Conservation (phyloP, 2,888 invertebrate genomes). For the Biston betularia region DNA sequence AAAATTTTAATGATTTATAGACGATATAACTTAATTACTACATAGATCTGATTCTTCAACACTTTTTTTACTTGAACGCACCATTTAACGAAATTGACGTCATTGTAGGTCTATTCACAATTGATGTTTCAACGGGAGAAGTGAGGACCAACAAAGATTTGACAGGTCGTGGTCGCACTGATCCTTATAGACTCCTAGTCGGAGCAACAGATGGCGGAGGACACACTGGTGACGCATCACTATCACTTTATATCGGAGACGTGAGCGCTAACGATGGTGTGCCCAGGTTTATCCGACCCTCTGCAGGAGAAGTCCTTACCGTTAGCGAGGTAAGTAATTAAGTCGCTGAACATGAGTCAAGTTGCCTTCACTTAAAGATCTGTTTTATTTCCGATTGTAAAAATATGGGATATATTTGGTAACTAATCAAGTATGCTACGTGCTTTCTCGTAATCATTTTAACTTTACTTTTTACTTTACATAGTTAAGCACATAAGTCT, state of each 20-base stretch:
- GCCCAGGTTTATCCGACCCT: conserved; percentile 90
- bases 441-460: too few species aligned
- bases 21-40: too few species aligned
- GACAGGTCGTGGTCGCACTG: conserved; percentile 91
- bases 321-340: conserved; percentile 88
- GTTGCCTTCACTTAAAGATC: too few species aligned
- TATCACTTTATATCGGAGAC: conserved; percentile 91
- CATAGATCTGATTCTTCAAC: too few species aligned
- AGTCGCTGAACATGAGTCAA: background rate
- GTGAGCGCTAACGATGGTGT: conserved; percentile 93
- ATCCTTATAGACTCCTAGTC: conserved; percentile 89
- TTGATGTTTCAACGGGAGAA: conserved; percentile 89
- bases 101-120: conserved; percentile 87
- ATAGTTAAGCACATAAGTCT: too few species aligned
- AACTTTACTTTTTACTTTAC: too few species aligned
- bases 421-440: too few species aligned
- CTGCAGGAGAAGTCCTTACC: conserved; percentile 89
- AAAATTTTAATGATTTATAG: too few species aligned
- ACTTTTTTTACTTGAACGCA: too few species aligned
- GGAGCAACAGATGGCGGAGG: conserved; percentile 90
- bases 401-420: too few species aligned
- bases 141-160: conserved; percentile 88
- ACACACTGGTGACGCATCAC: conserved; percentile 87
- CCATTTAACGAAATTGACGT: background rate
- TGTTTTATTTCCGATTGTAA: too few species aligned